Evolutionary conservation across 2,113 vertebrate species (phyloP), one percentile per base, ranked within the genome.

Genomic region (Anas platyrhynchos): DNA sequence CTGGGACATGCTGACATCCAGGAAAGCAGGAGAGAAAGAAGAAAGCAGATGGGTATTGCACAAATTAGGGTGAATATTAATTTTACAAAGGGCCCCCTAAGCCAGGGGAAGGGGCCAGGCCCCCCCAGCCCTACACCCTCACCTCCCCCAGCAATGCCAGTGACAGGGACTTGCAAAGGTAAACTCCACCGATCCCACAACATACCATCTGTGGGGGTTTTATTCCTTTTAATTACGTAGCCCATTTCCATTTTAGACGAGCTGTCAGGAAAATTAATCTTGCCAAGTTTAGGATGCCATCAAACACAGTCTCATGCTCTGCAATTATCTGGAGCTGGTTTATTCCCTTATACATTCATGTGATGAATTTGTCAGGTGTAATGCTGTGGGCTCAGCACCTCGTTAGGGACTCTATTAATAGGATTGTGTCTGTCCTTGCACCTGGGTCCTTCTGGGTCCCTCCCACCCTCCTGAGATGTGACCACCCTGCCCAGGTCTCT

Each of bases 181-280:
- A 17, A 3, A 15, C n/a, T 32, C 29, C 2, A 3, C 73, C 38
- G 58, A 73, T 67, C 77, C 62, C 0, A 0, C 38, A 48, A 27
- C 2, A 18, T 55, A 15, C 72, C 68, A 36, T 9, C 56, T 34
- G 25, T 54, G 54, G 73, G 65, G 72, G 21, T 4, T 90, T 82
- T 58, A 43, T 86, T 85, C 80, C 48, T 80, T 87, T 89, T 85
- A 68, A 94, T 66, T 89, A 66, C 10, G 31, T n/a, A 38, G 18
- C 22, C 50, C 32, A n/a, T 65, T 90, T 95, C 54, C 59, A 56
- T 86, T 76, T 91, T 52, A 95, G 91, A 88, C 61, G 87, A 72
- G 67, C 58, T 81, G 46, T 80, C 89, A 74, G 83, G 36, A 79
- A 84, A 95, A 95, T 92, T 38, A 77, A 66, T 80, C 71, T 88